Percentiles rank a stretch among this genome's conserved stretches.
These are phyloP conservation scores for Mesorhabditis belari DNA, from an alignment of 2,888 invertebrate species.

Conservation along the genomic window DNA sequence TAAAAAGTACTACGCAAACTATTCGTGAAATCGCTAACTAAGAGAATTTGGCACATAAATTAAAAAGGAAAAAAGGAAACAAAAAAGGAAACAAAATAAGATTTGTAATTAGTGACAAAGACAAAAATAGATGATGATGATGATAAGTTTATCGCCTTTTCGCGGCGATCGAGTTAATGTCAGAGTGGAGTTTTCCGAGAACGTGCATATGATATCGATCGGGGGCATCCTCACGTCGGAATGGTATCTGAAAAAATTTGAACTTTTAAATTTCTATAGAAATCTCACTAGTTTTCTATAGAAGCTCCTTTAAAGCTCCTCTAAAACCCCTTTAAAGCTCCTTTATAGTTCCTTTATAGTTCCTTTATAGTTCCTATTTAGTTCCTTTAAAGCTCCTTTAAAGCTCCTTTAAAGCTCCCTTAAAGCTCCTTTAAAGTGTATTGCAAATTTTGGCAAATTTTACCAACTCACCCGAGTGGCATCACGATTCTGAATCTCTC, in stretches of 20 bases:
- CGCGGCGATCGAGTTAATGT: background rate
- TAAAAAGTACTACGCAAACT: no score
- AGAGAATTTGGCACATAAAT: no score
- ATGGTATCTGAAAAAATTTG: background rate
- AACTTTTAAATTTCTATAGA: background rate
- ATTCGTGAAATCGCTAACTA: no score
- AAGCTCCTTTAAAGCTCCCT: background rate
- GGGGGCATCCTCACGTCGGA: conserved; percentile 4
- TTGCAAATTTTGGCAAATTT: no score
- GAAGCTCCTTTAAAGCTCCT: no score
- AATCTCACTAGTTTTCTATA: conserved; percentile 2
- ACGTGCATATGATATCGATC: conserved; percentile 31
- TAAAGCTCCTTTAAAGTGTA: background rate
- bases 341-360: background rate
- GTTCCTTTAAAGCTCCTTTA: no score
- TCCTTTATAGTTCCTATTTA: background rate
- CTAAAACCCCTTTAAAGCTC: background rate
- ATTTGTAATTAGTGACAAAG: no score
- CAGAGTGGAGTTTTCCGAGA: conserved; percentile 22
- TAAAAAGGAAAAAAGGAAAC: no score
- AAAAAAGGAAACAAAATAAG: no score
- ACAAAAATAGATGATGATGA: no score
- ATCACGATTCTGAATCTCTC: background rate
- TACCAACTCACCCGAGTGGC: background rate
- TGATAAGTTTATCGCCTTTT: no score